phyloP scores from a whole-genome alignment of 2,888 invertebrate species.

The Notocelia uddmanniana region DNA sequence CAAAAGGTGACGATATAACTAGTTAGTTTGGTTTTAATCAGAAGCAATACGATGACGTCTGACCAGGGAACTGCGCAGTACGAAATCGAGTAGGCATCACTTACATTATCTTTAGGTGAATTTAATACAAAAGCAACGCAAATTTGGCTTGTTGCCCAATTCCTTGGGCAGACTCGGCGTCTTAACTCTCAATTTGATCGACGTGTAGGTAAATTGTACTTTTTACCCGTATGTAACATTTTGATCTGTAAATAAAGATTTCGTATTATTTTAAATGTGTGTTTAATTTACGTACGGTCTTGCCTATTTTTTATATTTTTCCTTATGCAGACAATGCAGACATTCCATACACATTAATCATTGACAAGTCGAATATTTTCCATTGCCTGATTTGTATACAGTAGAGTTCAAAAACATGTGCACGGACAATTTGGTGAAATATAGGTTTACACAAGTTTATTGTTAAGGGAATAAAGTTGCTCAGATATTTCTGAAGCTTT shows the following conservation, averaged over 20 bases:
- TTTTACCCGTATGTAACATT: conserved; percentile 28
- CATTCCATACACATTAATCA: not conserved
- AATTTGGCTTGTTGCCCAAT: conserved; percentile 31
- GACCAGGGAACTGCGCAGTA: conserved; percentile 19
- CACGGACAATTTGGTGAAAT: no score
- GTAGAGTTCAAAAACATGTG: no score
- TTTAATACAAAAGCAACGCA: not conserved
- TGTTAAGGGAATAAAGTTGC: no score
- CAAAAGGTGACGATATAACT: not conserved
- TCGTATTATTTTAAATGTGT: conserved; percentile 41
- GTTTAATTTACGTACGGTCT: conserved; percentile 10
- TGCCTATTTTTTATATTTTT: not conserved
- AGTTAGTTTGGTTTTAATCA: not conserved
- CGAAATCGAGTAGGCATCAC: not conserved
- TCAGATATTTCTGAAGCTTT: no score
- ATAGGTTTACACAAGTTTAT: no score
- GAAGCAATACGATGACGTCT: not conserved
- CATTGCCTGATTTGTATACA: no score
- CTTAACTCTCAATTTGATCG: conserved; percentile 12
- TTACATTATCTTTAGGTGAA: conserved; percentile 19
- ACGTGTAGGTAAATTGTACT: conserved; percentile 28
- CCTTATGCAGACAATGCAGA: not conserved
- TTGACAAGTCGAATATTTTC: no score
- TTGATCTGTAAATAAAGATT: conserved; percentile 42
- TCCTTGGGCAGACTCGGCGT: conserved; percentile 19